These are phyloP conservation scores for Dryomyza anilis DNA, from an alignment of 2,888 invertebrate species.

Conservation along the genomic window DNA sequence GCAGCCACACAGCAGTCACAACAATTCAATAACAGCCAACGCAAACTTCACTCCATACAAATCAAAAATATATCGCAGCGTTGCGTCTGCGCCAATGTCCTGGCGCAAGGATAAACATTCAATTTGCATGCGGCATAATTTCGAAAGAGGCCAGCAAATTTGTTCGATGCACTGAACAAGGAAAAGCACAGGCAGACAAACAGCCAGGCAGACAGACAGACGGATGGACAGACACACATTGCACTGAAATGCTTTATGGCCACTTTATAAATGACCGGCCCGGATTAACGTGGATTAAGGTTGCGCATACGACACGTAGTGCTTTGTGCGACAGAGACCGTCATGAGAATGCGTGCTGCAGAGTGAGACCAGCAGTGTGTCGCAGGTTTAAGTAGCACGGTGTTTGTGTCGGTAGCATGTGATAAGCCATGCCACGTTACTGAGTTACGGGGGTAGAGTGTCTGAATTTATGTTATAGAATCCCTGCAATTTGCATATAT, in stretches of 20 bases:
- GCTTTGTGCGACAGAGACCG: too few relatives aligned
- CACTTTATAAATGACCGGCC: slow-evolving; percentile 12
- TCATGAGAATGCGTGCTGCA: too few relatives aligned
- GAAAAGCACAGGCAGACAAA: background rate
- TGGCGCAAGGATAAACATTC: slow-evolving; percentile 38
- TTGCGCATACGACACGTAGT: slow-evolving; percentile 1
- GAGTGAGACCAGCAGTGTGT: too few relatives aligned
- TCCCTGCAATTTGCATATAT: too few relatives aligned
- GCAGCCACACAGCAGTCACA: too few relatives aligned
- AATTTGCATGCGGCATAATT: slow-evolving; percentile 43
- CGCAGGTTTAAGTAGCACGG: too few relatives aligned
- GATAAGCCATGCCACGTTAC: too few relatives aligned
- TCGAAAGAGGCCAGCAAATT: slow-evolving; percentile 2
- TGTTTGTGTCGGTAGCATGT: too few relatives aligned
- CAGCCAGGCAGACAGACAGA: background rate
- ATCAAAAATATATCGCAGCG: background rate
- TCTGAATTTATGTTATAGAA: too few relatives aligned
- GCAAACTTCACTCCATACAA: too few relatives aligned
- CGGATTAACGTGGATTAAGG: slow-evolving; percentile 12
- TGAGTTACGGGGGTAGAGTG: too few relatives aligned
- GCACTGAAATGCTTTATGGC: slow-evolving; percentile 10
- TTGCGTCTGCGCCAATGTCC: background rate
- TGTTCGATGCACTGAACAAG: slow-evolving; percentile 1
- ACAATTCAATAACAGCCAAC: too few relatives aligned
- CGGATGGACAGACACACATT: background rate